Evolutionary conservation across 1,140 invertebrate species (phyloP), one percentile per base, ranked within the genome.

Genomic region (Carposina sasakii): DNA sequence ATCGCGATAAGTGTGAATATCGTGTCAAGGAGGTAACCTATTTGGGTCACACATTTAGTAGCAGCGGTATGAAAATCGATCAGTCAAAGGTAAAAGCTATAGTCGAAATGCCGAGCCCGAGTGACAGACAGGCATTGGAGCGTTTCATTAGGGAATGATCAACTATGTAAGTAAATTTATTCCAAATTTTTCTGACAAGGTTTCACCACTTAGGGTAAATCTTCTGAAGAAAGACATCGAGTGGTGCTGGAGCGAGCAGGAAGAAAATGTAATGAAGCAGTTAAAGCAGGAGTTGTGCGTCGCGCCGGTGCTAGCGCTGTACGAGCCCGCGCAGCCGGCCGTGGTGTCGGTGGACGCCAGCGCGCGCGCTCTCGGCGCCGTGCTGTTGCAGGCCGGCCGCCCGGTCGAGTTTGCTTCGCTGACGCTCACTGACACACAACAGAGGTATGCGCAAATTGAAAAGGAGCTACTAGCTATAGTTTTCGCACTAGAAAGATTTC

Each of bases 401-500:
- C 71, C 70, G 13, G 58, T 77, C 9, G 65, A 67, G 23, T 81
- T 60, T 52, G 73, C 71, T 6, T 76, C 70, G 10, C 44, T 50
- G 22, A 33, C 60, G 15, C 36, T 76, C 31, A 69, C 57, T 10
- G 49, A 51, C 20, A 51, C 65, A 22, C 66, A 87, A 60, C 21
- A 56, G 21, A 63, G 66, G 13, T 88, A 85, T 48, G 57, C 72
- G 4, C 74, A 82, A 52, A 85, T 85, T 30, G 84, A 87, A 43
- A 86, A 83, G 47, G 82, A 87, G 57, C 48, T 69, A 15, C 59
- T 83, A 9, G 78, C 71, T 13, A 71, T 87, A 12, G 33, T 62
- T 22, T 79, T 70, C 67, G 68, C 48, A 13, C 64, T 48, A 55
- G 50, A 63, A 45, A 70, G 63, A 44, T 87, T 85, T 66, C 57